Evolutionary conservation across 2,797 vertebrate species (phyloP).

Genomic region (Emydoidea blandingii): DNA sequence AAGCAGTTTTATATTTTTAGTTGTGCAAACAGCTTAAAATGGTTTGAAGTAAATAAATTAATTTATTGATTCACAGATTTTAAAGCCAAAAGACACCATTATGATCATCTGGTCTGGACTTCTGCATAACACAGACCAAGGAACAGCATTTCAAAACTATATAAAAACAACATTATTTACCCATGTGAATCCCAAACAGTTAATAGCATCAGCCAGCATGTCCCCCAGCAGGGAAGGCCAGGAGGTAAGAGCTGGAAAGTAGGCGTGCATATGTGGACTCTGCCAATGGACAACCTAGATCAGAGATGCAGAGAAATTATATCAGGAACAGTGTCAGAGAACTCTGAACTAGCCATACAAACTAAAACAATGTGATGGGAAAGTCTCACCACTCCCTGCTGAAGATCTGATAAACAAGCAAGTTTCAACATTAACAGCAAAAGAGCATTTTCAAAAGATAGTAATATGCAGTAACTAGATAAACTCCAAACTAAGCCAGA

Average conservation of each 20-base stretch:
- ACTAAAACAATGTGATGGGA: not conserved
- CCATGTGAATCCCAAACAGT: conserved; percentile 98
- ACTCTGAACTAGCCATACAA: not conserved
- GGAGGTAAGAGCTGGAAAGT: conserved; percentile 94
- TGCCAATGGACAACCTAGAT: conserved; percentile 98
- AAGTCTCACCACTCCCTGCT: not conserved
- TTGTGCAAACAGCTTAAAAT: not conserved
- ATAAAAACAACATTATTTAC: conserved; percentile 79
- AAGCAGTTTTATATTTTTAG: not conserved
- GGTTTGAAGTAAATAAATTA: not conserved
- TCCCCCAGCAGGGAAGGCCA: conserved; percentile 98
- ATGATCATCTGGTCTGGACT: not conserved
- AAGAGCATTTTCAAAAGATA: conserved; percentile 40
- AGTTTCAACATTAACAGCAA: conserved; percentile 11
- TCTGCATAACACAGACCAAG: not conserved
- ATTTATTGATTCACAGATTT: not conserved
- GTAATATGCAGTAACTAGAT: conserved; percentile 55
- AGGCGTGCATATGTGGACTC: conserved; percentile 98
- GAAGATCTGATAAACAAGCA: conserved; percentile 14
- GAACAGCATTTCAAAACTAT: not conserved
- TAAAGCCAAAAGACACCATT: not conserved
- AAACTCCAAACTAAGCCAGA: conserved; percentile 50
- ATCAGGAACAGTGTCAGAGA: not conserved
- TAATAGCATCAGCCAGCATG: conserved; percentile 97
- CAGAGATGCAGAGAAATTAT: conserved; percentile 6